These are phyloP conservation scores for Cremastobaeus sp. DNA, from an alignment of 2,888 invertebrate genomes.

Conservation along the genomic window DNA sequence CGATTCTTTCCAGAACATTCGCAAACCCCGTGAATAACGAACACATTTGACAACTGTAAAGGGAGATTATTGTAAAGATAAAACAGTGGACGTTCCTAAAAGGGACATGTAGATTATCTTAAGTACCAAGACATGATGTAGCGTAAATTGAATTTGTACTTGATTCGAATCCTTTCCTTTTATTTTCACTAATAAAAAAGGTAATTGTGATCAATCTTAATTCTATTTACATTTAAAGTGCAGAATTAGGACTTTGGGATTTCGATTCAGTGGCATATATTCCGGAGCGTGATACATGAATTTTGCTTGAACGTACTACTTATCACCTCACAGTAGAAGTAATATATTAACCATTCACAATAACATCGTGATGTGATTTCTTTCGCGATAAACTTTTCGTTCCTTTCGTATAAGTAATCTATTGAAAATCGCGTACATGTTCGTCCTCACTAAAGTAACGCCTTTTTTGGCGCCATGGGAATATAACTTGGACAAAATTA, in stretches of 20 bases:
- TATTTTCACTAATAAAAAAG: no score
- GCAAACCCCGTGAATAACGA: conserved; percentile 53
- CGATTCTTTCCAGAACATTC: conserved; percentile 51
- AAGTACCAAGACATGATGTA: conserved; percentile 6
- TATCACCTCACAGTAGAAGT: conserved; percentile 47
- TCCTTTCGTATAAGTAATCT: conserved; percentile 41
- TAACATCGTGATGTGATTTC: conserved; percentile 53
- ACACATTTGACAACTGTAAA: conserved; percentile 44
- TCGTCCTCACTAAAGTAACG: conserved; percentile 26
- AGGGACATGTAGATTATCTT: conserved; percentile 4
- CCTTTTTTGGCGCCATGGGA: conserved; percentile 46
- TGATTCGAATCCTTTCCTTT: no score
- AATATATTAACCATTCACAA: conserved; percentile 54
- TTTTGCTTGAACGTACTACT: conserved; percentile 22
- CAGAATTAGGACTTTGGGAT: conserved; percentile 3
- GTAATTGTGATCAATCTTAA: conserved; percentile 4
- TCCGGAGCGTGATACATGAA: conserved; percentile 27
- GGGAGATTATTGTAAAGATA: conserved; percentile 35
- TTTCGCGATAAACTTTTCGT: conserved; percentile 48
- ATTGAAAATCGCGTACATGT: conserved; percentile 44
- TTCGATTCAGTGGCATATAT: conserved; percentile 6
- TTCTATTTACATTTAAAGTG: not conserved
- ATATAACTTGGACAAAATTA: conserved; percentile 40
- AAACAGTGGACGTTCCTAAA: conserved; percentile 23
- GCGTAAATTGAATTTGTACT: not conserved